These are phyloP conservation scores for Dasyprocta punctata DNA, from an alignment of 2,113 vertebrate genomes.

Conservation along the genomic window DNA sequence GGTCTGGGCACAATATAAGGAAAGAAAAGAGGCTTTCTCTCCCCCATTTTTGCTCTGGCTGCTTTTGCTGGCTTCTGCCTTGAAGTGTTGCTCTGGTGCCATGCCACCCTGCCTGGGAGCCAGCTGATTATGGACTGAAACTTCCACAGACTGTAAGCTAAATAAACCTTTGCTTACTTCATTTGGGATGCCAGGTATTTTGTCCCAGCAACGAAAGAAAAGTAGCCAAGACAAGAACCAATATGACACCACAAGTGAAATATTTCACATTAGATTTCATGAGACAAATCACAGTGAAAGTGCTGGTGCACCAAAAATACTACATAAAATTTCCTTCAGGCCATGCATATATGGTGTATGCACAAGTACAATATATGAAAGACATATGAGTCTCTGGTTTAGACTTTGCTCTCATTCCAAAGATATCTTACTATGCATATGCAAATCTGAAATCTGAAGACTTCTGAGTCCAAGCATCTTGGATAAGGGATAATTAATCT, in stretches of 20 bases:
- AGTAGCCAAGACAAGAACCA: neutral
- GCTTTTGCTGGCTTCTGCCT: no score
- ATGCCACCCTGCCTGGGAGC: no score
- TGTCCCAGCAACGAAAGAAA: no score
- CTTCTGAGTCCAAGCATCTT: neutral
- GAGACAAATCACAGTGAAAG: neutral
- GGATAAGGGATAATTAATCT: neutral
- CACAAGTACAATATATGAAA: neutral
- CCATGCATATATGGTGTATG: neutral
- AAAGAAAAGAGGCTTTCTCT: no score
- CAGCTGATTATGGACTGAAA: no score
- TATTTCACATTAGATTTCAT: neutral
- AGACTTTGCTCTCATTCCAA: no score
- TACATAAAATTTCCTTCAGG: neutral
- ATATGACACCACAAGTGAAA: neutral
- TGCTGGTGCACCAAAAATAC: neutral
- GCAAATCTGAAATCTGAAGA: neutral
- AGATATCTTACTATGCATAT: neutral
- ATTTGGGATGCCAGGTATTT: no score
- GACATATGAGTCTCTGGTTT: neutral
- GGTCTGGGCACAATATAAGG: no score
- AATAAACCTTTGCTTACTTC: no score
- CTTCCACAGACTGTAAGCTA: no score
- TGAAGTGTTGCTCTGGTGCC: no score
- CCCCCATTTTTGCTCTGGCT: no score